Percentiles rank a stretch among this genome's conserved stretches.
These are phyloP conservation scores for Drosophila mayri DNA, from an alignment of 1,140 invertebrate genomes.

Conservation along the genomic window DNA sequence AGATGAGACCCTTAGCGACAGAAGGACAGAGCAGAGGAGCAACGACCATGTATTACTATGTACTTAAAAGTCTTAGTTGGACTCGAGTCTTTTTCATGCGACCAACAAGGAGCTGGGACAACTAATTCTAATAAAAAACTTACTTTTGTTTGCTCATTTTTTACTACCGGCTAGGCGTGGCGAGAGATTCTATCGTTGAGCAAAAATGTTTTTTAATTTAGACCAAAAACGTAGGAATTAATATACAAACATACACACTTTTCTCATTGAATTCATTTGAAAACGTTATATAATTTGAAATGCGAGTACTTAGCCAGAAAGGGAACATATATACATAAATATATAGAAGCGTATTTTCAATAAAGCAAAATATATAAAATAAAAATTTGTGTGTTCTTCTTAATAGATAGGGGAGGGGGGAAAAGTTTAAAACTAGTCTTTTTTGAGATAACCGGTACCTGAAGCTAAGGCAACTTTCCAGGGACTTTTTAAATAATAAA, in stretches of 20 bases:
- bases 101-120: conserved; percentile 36
- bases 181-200: conserved; percentile 61
- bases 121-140: conserved; percentile 29
- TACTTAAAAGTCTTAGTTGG: conserved; percentile 56
- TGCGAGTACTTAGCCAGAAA: conserved; percentile 59
- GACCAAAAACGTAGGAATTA: conserved; percentile 55
- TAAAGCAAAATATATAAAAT: conserved; percentile 68
- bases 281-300: conserved; percentile 61
- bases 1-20: conserved; percentile 14
- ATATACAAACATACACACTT: conserved; percentile 50
- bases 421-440: conserved; percentile 5
- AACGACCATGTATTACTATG: conserved; percentile 73
- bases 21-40: conserved; percentile 6
- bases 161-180: conserved; percentile 41
- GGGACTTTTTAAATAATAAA: background rate
- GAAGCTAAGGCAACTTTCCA: background rate
- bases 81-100: conserved; percentile 17
- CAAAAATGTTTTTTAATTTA: conserved; percentile 75
- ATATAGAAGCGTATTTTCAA: conserved; percentile 79
- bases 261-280: conserved; percentile 54
- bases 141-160: conserved; percentile 66
- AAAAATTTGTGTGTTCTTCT: conserved; percentile 7
- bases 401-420: background rate
- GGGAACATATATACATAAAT: conserved; percentile 62
- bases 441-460: background rate